phyloP scores from a whole-genome alignment of 53 echinoderm and acorn worm genomes.

The Glandiceps talaboti region DNA sequence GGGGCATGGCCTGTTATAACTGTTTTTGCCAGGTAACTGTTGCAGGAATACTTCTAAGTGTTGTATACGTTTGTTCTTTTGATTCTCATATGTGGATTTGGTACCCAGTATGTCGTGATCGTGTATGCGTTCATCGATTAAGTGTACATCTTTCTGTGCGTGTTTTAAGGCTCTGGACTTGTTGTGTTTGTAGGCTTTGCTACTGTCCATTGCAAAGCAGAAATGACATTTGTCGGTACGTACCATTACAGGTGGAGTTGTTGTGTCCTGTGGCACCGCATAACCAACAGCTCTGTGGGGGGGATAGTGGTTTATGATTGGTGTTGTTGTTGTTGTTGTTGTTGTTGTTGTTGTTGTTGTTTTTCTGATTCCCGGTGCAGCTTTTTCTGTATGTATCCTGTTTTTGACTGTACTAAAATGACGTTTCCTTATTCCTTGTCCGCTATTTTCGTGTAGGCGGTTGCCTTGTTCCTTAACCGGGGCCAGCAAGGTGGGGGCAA shows the following conservation, averaged over 20 bases:
- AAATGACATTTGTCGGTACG: not conserved
- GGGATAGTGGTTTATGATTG: no score
- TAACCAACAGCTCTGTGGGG: not conserved
- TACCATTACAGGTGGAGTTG: not conserved
- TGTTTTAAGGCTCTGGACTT: not conserved
- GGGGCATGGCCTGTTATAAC: slow-evolving; percentile 3
- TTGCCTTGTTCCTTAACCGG: not conserved
- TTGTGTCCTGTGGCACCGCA: not conserved
- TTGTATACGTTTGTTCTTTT: not conserved
- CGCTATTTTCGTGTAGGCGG: not conserved
- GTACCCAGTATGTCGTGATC: not conserved
- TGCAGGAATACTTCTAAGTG: not conserved
- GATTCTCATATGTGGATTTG: not conserved
- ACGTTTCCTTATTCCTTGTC: not conserved
- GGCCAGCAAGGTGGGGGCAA: not conserved
- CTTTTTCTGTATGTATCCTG: no score
- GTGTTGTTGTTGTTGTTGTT: no score
- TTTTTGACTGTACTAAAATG: not conserved
- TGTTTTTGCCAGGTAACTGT: not conserved
- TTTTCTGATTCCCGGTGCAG: no score
- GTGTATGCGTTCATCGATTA: not conserved
- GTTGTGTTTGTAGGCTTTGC: not conserved
- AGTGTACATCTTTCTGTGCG: not conserved
- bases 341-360: no score
- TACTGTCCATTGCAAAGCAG: not conserved